These are phyloP conservation scores for Trichopria drosophilae DNA, from an alignment of 2,888 invertebrate species.

Conservation along the genomic window DNA sequence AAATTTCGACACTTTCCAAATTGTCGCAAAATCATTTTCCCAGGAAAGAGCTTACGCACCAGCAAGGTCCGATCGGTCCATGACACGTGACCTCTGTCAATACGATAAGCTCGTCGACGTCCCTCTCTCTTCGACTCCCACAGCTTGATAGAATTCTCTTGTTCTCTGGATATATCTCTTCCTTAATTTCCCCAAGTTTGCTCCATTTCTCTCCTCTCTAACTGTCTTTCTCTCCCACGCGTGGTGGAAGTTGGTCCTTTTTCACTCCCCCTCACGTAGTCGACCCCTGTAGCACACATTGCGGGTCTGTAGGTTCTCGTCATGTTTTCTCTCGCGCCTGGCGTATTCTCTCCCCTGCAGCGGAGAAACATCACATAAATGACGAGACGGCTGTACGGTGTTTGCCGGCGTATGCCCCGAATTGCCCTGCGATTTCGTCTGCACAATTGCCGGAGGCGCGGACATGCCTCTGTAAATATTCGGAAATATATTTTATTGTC, in stretches of 20 bases:
- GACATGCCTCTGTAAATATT: constrained; percentile 29
- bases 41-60: constrained; percentile 18
- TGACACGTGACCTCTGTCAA: constrained; percentile 53
- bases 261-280: not conserved
- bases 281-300: no score
- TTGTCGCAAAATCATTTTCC: constrained; percentile 27
- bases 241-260: not conserved
- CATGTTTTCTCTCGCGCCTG: not conserved
- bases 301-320: no score
- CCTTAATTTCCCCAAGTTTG: constrained; percentile 10
- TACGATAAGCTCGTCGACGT: constrained; percentile 39
- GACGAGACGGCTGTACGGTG: no score
- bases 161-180: no score
- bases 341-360: constrained; percentile 6
- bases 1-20: no score
- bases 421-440: constrained; percentile 21
- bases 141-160: constrained; percentile 14
- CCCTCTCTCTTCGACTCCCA: not conserved
- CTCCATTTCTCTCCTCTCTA: not conserved
- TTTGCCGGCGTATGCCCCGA: no score
- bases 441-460: constrained; percentile 17
- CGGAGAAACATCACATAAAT: no score
- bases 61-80: not conserved
- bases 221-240: not conserved
- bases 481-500: constrained; percentile 9